These are phyloP conservation scores for Chirona hameri DNA, from an alignment of 2,888 invertebrate genomes.

Conservation along the genomic window DNA sequence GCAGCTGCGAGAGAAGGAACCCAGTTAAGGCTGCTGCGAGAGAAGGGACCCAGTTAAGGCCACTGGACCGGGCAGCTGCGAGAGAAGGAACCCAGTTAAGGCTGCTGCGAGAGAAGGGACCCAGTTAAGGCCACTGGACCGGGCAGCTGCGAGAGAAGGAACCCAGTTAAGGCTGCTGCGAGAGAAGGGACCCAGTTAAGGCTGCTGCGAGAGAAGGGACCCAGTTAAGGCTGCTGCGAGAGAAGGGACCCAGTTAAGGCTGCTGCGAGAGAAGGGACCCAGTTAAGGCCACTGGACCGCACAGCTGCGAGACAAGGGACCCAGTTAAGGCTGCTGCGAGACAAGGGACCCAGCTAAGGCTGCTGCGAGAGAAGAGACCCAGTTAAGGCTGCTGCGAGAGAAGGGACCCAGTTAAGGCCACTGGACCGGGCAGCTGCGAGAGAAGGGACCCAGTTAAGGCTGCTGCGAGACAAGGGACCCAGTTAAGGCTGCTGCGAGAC, in stretches of 20 bases:
- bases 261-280: constrained; percentile 43
- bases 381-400: constrained; percentile 43
- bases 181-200: too few species aligned
- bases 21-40: constrained; percentile 43
- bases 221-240: constrained; percentile 43
- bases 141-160: constrained; percentile 51
- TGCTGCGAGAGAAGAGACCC: constrained; percentile 43
- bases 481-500: too few species aligned
- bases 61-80: constrained; percentile 52
- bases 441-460: too few species aligned
- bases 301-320: constrained; percentile 50
- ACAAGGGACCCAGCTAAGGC: too few species aligned
- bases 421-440: constrained; percentile 52
- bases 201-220: constrained; percentile 43
- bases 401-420: too few species aligned
- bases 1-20: constrained; percentile 50
- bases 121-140: too few species aligned
- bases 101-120: constrained; percentile 43
- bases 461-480: too few species aligned
- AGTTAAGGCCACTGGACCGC: constrained; percentile 47
- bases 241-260: too few species aligned
- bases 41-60: too few species aligned
- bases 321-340: too few species aligned
- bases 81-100: too few species aligned
- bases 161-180: constrained; percentile 43